Conservation (phyloP, 2,888 invertebrate genomes). For the Abrostola tripartita region DNA sequence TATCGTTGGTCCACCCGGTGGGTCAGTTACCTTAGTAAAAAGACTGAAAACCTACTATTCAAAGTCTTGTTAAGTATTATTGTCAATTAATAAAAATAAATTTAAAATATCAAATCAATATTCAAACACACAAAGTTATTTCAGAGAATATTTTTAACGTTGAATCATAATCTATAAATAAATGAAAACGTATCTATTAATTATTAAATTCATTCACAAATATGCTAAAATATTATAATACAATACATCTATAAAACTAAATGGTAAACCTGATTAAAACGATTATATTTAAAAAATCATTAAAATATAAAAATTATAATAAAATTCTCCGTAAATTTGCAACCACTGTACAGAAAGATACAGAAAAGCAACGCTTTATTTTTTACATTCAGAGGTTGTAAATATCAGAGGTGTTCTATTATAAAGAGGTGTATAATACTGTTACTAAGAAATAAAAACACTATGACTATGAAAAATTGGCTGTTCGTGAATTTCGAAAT, state of each 20-base stretch:
- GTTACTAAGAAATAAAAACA: no score
- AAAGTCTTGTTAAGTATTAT: background rate
- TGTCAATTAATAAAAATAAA: background rate
- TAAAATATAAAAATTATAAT: conserved; percentile 46
- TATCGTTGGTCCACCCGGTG: no score
- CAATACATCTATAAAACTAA: conserved; percentile 26
- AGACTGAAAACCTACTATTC: no score
- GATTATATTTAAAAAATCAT: conserved; percentile 36
- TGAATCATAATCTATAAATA: conserved; percentile 2
- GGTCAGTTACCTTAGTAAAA: no score
- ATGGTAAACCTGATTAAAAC: conserved; percentile 16
- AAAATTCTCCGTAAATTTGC: conserved; percentile 39
- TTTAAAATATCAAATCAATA: background rate
- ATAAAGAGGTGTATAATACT: no score
- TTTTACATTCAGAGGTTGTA: no score
- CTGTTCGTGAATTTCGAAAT: no score
- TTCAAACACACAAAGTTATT: background rate
- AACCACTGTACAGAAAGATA: background rate
- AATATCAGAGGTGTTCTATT: no score
- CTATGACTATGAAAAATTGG: no score
- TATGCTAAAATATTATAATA: conserved; percentile 29
- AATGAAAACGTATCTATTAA: background rate
- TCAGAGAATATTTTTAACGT: background rate
- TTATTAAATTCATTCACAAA: conserved; percentile 32
- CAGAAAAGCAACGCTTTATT: background rate